Percentiles rank a stretch among this genome's conserved stretches.
phyloP scores from a whole-genome alignment of 2,113 vertebrate species.

The Raphicerus campestris region DNA sequence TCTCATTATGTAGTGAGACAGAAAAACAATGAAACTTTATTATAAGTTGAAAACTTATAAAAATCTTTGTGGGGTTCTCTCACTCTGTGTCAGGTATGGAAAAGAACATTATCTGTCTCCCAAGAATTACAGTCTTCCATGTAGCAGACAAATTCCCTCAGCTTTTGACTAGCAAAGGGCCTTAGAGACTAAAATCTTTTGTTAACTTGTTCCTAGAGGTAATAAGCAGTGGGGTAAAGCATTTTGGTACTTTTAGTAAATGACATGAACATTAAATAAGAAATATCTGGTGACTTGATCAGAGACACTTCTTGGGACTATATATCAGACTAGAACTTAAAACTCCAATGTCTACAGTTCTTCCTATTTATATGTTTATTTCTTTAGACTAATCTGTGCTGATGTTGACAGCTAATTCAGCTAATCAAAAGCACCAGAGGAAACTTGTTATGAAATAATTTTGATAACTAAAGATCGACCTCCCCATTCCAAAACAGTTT shows the following conservation, averaged over 20 bases:
- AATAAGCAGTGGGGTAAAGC: not conserved
- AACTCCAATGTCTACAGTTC: not conserved
- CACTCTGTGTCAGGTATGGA: not conserved
- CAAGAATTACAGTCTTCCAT: not conserved
- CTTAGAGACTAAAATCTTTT: not conserved
- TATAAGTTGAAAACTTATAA: not conserved
- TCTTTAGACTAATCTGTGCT: not conserved
- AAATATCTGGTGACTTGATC: not conserved
- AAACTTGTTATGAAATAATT: not conserved
- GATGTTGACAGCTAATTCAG: not conserved
- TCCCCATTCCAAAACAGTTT: not conserved
- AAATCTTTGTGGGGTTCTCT: not conserved
- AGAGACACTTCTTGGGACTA: not conserved
- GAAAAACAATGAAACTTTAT: not conserved
- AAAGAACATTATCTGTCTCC: not conserved
- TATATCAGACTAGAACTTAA: not conserved
- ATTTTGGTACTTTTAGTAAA: not conserved
- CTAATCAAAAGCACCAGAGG: not conserved
- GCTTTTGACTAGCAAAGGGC: not conserved
- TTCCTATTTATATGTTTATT: not conserved
- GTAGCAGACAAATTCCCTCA: not conserved
- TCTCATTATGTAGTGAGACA: not conserved
- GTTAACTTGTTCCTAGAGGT: not conserved
- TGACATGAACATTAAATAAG: not conserved
- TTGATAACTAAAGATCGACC: not conserved